Conservation (phyloP, 2,797 vertebrate species). For the Hipposideros larvatus region DNA sequence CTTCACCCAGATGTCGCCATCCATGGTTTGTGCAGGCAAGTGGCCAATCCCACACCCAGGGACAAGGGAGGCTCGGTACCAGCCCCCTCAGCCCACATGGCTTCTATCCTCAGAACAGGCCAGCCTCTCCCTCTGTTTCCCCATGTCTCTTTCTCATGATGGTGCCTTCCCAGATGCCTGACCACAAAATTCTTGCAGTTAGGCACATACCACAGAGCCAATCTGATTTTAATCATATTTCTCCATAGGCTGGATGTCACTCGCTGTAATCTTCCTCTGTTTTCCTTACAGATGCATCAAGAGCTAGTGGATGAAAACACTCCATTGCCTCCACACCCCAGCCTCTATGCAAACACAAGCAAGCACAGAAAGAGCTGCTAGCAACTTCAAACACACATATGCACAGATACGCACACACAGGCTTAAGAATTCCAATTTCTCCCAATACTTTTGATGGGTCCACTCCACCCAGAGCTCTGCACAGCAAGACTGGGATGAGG, state of each 20-base stretch:
- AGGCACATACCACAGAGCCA: background rate
- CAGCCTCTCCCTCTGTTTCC: background rate
- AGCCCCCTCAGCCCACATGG: background rate
- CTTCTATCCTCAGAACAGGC: background rate
- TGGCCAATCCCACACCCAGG: background rate
- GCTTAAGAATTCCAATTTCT: background rate
- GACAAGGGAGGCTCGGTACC: background rate
- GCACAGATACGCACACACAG: too few relatives aligned
- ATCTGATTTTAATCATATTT: too few relatives aligned
- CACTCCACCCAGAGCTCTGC: background rate
- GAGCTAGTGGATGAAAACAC: fast-evolving
- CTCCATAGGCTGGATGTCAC: background rate
- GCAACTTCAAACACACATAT: fast-evolving
- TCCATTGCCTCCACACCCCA: fast-evolving
- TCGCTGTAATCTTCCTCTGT: background rate
- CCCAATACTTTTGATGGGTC: background rate
- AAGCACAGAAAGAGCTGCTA: background rate
- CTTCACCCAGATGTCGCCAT: background rate
- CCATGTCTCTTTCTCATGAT: background rate
- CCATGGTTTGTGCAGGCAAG: background rate
- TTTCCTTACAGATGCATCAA: background rate
- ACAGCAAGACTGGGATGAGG: background rate
- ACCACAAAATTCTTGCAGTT: background rate
- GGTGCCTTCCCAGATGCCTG: background rate
- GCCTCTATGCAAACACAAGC: background rate